Percentiles rank a stretch among this genome's conserved stretches.
Evolutionary conservation across 2,888 invertebrate species (phyloP).

Genomic region (Yponomeuta sedellus): DNA sequence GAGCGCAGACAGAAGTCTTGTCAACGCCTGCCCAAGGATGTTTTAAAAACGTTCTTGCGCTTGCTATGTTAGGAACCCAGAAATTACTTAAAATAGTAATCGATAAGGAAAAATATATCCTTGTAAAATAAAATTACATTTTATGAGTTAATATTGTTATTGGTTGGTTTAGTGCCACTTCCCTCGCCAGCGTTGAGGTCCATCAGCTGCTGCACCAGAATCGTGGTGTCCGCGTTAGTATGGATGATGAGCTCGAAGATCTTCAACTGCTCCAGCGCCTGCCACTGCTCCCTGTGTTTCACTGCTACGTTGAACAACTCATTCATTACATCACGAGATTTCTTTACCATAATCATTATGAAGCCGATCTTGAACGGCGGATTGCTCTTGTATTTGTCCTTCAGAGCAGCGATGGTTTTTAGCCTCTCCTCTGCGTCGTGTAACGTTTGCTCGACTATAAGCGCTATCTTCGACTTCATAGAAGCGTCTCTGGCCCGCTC

Average conservation of each 20-base stretch:
- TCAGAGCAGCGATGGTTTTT: conserved; percentile 13
- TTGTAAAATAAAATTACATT: too few species aligned
- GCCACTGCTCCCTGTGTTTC: conserved; percentile 56
- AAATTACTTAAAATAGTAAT: too few species aligned
- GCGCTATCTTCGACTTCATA: background rate
- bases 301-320: conserved; percentile 60
- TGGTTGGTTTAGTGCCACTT: background rate
- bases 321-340: conserved; percentile 48
- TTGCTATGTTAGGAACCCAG: too few species aligned
- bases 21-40: too few species aligned
- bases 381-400: conserved; percentile 32
- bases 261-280: conserved; percentile 56
- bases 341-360: conserved; percentile 54
- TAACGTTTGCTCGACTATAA: background rate
- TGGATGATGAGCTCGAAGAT: conserved; percentile 60
- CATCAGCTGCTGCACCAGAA: conserved; percentile 51
- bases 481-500: background rate
- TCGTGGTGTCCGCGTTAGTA: conserved; percentile 57
- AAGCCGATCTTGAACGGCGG: conserved; percentile 39
- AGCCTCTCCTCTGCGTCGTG: background rate
- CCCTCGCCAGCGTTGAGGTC: conserved; percentile 39
- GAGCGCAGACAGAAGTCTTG: too few species aligned
- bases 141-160: too few species aligned
- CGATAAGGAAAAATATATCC: too few species aligned
- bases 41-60: too few species aligned